These are phyloP conservation scores for Rhinolophus ferrumequinum DNA, from an alignment of 2,113 vertebrate species.

Conservation along the genomic window DNA sequence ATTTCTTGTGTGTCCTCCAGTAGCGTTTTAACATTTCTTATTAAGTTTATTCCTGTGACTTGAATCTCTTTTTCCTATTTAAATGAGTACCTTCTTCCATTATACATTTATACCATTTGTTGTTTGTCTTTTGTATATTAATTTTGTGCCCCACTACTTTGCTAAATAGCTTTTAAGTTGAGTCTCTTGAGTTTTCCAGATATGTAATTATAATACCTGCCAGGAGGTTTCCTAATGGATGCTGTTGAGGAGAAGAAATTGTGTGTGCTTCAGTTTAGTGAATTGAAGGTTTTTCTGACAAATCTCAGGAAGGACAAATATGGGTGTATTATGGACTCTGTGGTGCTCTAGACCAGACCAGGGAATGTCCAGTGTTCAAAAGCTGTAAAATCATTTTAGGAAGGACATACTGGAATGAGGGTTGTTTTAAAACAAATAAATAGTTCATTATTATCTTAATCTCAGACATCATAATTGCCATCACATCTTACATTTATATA, in stretches of 20 bases:
- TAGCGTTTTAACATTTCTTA: neutral
- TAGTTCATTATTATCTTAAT: slow-evolving; percentile 21
- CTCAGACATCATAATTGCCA: neutral
- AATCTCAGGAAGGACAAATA: slow-evolving; percentile 1
- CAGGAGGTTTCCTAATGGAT: neutral
- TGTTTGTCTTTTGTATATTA: slow-evolving; percentile 29
- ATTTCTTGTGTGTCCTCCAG: neutral
- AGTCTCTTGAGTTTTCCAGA: slow-evolving; percentile 37
- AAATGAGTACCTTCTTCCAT: neutral
- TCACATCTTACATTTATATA: neutral
- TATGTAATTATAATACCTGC: slow-evolving; percentile 1
- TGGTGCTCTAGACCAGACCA: neutral
- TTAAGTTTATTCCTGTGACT: neutral
- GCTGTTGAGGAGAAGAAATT: neutral
- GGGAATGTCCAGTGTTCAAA: neutral
- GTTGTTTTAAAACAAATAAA: slow-evolving; percentile 15
- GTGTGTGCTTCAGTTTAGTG: neutral
- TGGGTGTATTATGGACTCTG: neutral
- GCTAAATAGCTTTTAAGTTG: slow-evolving; percentile 8
- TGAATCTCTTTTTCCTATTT: slow-evolving; percentile 17
- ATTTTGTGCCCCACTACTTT: slow-evolving; percentile 42
- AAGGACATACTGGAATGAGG: neutral
- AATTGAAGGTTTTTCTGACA: neutral
- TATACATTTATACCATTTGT: neutral
- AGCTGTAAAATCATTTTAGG: neutral